Percentiles rank a stretch among this genome's conserved stretches.
Conservation (phyloP, 2,888 invertebrate species). For the Temnothorax unifasciatus region DNA sequence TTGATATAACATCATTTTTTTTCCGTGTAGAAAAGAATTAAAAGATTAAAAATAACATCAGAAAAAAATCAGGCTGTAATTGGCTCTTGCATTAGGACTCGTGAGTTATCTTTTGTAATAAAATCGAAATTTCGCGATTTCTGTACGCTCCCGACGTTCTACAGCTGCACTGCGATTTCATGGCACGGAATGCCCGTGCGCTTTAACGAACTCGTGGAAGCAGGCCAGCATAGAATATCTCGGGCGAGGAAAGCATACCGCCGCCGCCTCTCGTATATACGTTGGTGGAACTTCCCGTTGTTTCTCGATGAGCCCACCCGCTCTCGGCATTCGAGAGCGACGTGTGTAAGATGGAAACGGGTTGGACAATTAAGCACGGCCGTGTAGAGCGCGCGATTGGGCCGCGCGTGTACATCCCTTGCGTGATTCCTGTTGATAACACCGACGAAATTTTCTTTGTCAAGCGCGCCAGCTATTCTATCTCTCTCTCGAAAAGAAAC, state of each 20-base stretch:
- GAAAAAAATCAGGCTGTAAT: slow-evolving; percentile 13
- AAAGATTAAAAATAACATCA: neutral
- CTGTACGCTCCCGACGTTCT: neutral
- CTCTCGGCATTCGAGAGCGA: slow-evolving; percentile 46
- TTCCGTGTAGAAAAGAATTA: neutral
- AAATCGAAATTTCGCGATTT: slow-evolving; percentile 16
- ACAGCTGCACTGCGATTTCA: slow-evolving; percentile 16
- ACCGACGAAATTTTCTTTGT: slow-evolving; percentile 35
- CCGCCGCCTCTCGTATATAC: slow-evolving; percentile 19
- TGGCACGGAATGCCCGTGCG: slow-evolving; percentile 18
- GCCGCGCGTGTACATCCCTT: slow-evolving; percentile 14
- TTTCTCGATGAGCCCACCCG: slow-evolving; percentile 41
- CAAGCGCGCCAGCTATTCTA: neutral
- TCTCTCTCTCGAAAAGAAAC: slow-evolving; percentile 38
- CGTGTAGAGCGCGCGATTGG: slow-evolving; percentile 4
- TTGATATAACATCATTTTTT: too few species aligned
- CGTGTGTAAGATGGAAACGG: slow-evolving; percentile 52
- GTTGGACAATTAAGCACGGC: slow-evolving; percentile 47
- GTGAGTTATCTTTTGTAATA: neutral
- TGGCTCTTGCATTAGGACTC: neutral
- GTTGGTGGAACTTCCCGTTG: slow-evolving; percentile 33
- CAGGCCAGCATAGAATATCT: slow-evolving; percentile 35
- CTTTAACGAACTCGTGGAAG: slow-evolving; percentile 42
- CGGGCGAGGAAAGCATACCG: neutral
- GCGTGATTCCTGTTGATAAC: slow-evolving; percentile 51